Conservation (phyloP, 2,888 invertebrate genomes). For the Syrista parreyssii region DNA sequence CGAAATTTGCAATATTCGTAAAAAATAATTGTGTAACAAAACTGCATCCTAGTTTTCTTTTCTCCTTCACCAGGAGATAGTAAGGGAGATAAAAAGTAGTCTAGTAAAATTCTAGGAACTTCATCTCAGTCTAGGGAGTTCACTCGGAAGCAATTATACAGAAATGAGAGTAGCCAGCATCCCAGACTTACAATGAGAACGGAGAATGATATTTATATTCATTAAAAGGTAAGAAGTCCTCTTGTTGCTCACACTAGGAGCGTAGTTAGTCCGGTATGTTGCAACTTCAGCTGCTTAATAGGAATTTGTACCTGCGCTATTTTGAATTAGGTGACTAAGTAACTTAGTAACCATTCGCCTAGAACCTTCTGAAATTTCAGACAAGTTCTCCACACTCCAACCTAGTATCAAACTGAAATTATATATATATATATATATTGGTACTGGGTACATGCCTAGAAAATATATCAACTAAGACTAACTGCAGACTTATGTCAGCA, state of each 20-base stretch:
- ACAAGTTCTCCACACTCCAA: neutral
- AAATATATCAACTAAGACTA: neutral
- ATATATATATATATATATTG: neutral
- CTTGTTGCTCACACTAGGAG: neutral
- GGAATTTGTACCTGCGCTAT: constrained; percentile 34
- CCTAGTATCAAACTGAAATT: neutral
- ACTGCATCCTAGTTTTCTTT: neutral
- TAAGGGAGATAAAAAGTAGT: constrained; percentile 7
- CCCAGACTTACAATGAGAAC: constrained; percentile 9
- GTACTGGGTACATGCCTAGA: neutral
- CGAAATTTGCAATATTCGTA: neutral
- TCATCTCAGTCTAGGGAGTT: constrained; percentile 40
- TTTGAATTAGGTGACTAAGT: constrained; percentile 27
- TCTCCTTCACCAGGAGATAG: neutral
- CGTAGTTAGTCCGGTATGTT: neutral
- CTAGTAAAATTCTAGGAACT: constrained; percentile 47
- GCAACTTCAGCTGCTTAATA: constrained; percentile 37
- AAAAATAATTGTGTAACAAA: neutral
- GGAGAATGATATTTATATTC: constrained; percentile 48
- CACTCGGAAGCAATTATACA: constrained; percentile 48
- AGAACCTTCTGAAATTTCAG: neutral
- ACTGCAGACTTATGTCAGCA: neutral
- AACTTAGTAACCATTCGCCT: constrained; percentile 6
- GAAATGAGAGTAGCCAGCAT: constrained; percentile 4
- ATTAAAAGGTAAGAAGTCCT: constrained; percentile 44